phyloP scores from a whole-genome alignment of 1,140 invertebrate species.

The Heliconius congener region DNA sequence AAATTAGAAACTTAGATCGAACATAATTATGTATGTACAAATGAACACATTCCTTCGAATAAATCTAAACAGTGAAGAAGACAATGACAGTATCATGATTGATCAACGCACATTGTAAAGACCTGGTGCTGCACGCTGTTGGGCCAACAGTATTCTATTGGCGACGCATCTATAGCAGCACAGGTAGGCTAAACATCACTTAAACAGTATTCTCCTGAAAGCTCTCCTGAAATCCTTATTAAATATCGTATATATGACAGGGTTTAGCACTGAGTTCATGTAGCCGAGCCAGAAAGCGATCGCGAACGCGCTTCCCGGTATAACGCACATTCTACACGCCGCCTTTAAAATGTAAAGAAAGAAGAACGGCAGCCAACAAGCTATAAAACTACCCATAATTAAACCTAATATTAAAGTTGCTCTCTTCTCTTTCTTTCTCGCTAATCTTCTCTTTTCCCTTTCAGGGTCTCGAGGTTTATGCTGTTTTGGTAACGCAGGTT shows the following conservation, averaged over 20 bases:
- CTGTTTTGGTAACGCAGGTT: constrained; percentile 83
- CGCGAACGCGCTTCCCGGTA: constrained; percentile 93
- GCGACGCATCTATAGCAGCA: constrained; percentile 86
- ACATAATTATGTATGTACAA: constrained; percentile 24
- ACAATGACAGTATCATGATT: constrained; percentile 19
- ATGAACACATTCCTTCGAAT: constrained; percentile 26
- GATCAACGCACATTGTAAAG: constrained; percentile 78
- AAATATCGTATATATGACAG: constrained; percentile 99
- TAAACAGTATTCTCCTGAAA: constrained; percentile 96
- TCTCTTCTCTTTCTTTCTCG: constrained; percentile 97
- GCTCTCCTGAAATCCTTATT: constrained; percentile 99
- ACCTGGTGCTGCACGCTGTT: constrained; percentile 83
- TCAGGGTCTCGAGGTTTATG: constrained; percentile 93
- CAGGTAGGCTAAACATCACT: constrained; percentile 92
- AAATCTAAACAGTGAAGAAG: constrained; percentile 26
- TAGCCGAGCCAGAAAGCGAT: constrained; percentile 99
- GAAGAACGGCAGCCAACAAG: constrained; percentile 99
- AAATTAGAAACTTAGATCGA: neutral
- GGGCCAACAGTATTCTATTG: constrained; percentile 82
- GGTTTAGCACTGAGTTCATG: constrained; percentile 99
- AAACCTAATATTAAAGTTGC: constrained; percentile 98
- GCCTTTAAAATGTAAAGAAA: constrained; percentile 95
- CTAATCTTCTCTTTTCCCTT: constrained; percentile 95
- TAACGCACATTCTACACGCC: constrained; percentile 88
- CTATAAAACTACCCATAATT: constrained; percentile 99